Conservation (phyloP, 2,113 vertebrate genomes). For the Pachycephala philippinensis region DNA sequence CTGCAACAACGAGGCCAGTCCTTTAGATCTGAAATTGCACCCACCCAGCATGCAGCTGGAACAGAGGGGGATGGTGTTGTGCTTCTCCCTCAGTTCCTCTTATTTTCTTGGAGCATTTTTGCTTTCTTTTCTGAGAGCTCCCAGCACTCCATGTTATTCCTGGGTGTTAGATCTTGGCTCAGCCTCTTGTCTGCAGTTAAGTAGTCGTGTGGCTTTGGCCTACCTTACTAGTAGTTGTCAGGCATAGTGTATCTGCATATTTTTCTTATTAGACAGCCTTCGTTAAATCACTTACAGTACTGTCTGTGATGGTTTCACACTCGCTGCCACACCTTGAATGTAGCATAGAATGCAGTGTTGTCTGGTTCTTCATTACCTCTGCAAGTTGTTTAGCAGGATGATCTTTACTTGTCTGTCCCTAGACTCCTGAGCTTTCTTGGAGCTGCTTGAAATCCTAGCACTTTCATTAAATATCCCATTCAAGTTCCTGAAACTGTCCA, state of each 20-base stretch:
- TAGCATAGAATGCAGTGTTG: not conserved
- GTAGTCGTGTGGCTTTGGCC: not conserved
- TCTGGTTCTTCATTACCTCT: not conserved
- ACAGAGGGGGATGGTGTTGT: not conserved
- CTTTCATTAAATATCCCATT: not conserved
- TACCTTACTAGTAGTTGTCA: not conserved
- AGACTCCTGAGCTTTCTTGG: not conserved
- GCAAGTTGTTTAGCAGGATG: not conserved
- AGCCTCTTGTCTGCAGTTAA: not conserved
- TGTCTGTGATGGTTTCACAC: not conserved
- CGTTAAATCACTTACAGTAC: not conserved
- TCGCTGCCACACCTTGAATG: not conserved
- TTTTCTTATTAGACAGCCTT: not conserved
- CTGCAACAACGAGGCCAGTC: not conserved
- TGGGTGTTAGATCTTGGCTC: not conserved
- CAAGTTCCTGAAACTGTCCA: not conserved
- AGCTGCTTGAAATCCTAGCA: not conserved
- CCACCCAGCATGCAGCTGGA: not conserved
- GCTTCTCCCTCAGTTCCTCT: not conserved
- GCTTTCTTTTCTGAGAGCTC: not conserved
- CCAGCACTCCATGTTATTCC: not conserved
- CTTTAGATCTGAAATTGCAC: not conserved
- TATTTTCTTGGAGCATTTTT: not conserved
- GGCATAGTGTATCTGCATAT: not conserved
- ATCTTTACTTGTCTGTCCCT: not conserved